phyloP scores from a whole-genome alignment of 2,888 invertebrate genomes.

The Adineta ricciae region DNA sequence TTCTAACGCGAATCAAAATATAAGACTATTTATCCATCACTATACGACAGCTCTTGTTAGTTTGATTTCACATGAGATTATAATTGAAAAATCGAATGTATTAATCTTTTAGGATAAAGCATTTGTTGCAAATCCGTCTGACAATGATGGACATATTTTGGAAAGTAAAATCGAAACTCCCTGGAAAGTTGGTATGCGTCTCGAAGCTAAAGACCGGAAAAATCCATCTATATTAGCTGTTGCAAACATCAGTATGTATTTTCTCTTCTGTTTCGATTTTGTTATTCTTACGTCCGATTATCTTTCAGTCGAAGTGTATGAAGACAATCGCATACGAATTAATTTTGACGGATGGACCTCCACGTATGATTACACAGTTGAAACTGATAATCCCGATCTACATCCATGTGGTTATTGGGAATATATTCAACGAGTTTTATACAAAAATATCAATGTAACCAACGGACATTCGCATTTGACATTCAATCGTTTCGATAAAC shows the following conservation, averaged over 20 bases:
- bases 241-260: not conserved
- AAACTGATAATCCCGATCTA: constrained; percentile 18
- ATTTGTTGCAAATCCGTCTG: too few species aligned
- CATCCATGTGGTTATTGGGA: constrained; percentile 23
- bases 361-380: constrained; percentile 23
- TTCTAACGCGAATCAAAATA: not conserved
- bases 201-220: constrained; percentile 13
- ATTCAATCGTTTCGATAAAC: not conserved
- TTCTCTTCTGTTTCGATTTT: too few species aligned
- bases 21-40: not conserved
- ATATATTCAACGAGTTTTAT: constrained; percentile 16
- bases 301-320: constrained; percentile 20
- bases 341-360: constrained; percentile 30
- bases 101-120: too few species aligned
- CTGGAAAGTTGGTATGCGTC: constrained; percentile 16
- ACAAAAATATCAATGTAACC: not conserved
- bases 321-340: constrained; percentile 13
- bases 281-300: too few species aligned
- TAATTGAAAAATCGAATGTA: too few species aligned
- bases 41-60: not conserved
- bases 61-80: not conserved
- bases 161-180: not conserved
- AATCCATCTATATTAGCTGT: not conserved
- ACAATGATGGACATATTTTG: too few species aligned
- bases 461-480: not conserved